Percentiles rank a stretch among this genome's conserved stretches.
phyloP scores from a whole-genome alignment of 2,113 vertebrate genomes.

The Australoheros scitulus region DNA sequence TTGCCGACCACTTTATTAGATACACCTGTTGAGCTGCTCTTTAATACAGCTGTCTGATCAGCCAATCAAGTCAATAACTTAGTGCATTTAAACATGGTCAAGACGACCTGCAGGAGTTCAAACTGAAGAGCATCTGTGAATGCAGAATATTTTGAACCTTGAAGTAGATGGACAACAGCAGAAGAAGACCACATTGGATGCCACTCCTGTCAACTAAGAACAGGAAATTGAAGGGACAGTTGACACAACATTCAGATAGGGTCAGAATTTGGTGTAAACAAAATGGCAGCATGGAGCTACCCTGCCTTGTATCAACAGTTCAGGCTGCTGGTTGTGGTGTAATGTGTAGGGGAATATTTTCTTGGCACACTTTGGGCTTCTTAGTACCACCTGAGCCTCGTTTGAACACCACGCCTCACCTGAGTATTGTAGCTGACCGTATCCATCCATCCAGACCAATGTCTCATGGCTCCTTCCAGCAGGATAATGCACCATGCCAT shows the following conservation, averaged over 20 bases:
- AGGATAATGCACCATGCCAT: neutral
- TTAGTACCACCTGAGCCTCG: neutral
- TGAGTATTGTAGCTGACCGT: neutral
- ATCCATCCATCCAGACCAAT: rapidly evolving
- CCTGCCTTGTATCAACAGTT: rapidly evolving
- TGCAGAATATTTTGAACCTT: neutral
- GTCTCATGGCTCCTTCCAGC: neutral
- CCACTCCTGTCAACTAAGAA: neutral
- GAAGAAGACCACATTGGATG: neutral
- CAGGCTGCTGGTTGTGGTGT: neutral
- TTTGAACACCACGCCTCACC: neutral
- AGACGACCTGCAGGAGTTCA: no score
- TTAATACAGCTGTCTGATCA: no score
- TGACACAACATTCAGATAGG: neutral
- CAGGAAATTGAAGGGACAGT: neutral
- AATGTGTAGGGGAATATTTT: rapidly evolving
- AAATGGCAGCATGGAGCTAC: neutral
- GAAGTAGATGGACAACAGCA: neutral
- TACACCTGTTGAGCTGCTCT: no score
- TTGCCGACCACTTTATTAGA: no score
- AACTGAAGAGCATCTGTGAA: neutral
- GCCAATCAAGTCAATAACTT: no score
- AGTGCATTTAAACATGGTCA: no score
- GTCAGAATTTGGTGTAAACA: neutral
- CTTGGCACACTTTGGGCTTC: neutral